These are phyloP conservation scores for Scophthalmus maximus DNA, from an alignment of 2,113 vertebrate species.

Conservation along the genomic window DNA sequence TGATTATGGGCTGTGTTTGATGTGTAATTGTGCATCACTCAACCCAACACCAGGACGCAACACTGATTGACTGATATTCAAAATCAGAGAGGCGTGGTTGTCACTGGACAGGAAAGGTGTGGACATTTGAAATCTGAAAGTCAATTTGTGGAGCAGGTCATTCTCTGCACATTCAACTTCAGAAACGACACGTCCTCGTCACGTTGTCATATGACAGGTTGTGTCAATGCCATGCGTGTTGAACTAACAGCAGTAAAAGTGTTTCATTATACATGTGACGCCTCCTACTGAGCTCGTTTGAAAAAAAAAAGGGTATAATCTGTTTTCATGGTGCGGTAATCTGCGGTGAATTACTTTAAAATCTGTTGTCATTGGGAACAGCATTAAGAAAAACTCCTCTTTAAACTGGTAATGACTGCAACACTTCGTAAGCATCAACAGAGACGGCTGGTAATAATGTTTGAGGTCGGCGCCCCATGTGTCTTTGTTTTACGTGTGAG, in stretches of 20 bases:
- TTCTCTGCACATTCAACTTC: neutral
- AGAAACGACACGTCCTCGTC: neutral
- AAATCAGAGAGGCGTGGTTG: neutral
- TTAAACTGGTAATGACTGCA: neutral
- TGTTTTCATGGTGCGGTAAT: neutral
- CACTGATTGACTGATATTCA: neutral
- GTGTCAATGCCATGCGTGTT: slow-evolving; percentile 7
- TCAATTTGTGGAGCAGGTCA: neutral
- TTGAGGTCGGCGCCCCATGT: neutral
- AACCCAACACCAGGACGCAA: neutral
- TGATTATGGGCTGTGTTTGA: neutral
- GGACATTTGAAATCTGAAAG: neutral
- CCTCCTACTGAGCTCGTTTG: neutral
- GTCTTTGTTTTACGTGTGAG: neutral
- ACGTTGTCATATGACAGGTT: neutral
- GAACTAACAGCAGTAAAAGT: neutral
- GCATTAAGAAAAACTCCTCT: neutral
- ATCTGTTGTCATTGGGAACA: slow-evolving; percentile 3
- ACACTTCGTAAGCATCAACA: neutral
- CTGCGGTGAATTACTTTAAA: neutral
- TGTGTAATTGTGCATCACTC: neutral
- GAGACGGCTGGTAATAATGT: neutral
- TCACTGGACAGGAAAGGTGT: no score
- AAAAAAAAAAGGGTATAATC: neutral
- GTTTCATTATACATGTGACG: neutral